phyloP scores from a whole-genome alignment of 2,797 vertebrate species.

The Sebastes kiyomatsui region DNA sequence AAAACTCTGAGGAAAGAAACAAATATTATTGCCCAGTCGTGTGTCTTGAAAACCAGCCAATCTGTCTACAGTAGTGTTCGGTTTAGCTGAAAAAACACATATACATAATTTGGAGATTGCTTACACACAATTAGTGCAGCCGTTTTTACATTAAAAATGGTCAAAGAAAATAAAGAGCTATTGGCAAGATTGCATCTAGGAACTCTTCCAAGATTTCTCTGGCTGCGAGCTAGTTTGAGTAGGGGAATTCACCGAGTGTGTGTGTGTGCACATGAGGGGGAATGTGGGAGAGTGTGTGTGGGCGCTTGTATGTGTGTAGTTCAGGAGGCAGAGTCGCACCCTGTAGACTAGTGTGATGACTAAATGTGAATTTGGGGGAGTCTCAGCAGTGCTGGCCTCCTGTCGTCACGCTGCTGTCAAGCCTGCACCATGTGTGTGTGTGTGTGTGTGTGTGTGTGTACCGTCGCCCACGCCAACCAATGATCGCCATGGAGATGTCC shows the following conservation, averaged over 20 bases:
- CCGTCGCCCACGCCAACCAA: constrained; percentile 39
- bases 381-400: constrained; percentile 58
- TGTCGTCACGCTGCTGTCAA: constrained; percentile 55
- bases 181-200: constrained; percentile 74
- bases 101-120: constrained; percentile 69
- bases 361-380: constrained; percentile 64
- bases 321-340: constrained; percentile 58
- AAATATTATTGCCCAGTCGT: constrained; percentile 77
- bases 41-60: constrained; percentile 71
- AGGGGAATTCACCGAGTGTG: constrained; percentile 65
- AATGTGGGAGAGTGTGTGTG: constrained; percentile 61
- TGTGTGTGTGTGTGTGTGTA: constrained; percentile 26
- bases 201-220: constrained; percentile 69
- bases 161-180: constrained; percentile 70
- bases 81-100: constrained; percentile 57
- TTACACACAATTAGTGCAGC: constrained; percentile 67
- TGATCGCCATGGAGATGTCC: constrained; percentile 67
- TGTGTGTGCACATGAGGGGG: constrained; percentile 42
- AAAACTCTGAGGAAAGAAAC: constrained; percentile 75
- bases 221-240: constrained; percentile 54
- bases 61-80: constrained; percentile 63
- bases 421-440: constrained; percentile 31
- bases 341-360: constrained; percentile 59
- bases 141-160: constrained; percentile 68
- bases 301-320: constrained; percentile 42